Conservation (phyloP, 2,797 vertebrate species). For the Poecilia wingei region DNA sequence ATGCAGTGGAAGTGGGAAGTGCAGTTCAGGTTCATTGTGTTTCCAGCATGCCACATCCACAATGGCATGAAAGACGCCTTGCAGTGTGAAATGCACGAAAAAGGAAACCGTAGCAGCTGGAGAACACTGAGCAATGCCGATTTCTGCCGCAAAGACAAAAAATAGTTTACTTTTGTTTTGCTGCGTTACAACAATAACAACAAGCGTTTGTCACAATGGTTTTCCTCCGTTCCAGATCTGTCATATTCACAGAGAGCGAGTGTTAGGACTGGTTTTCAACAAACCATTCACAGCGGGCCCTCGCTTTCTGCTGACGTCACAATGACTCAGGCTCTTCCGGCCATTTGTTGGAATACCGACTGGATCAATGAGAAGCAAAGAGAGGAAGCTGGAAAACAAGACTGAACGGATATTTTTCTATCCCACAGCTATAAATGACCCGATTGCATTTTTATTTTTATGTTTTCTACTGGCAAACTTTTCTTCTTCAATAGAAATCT, state of each 20-base stretch:
- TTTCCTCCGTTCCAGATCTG: constrained; percentile 35
- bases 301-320: constrained; percentile 37
- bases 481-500: background rate
- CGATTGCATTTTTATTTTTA: background rate
- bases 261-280: constrained; percentile 35
- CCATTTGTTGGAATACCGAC: constrained; percentile 48
- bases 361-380: constrained; percentile 52
- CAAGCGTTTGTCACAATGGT: constrained; percentile 42
- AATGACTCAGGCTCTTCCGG: constrained; percentile 36
- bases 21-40: constrained; percentile 66
- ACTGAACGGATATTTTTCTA: constrained; percentile 28
- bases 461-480: background rate
- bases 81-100: constrained; percentile 32
- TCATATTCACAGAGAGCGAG: constrained; percentile 28
- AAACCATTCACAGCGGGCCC: constrained; percentile 35
- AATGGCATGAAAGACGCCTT: constrained; percentile 72
- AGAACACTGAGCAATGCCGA: constrained; percentile 28
- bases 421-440: constrained; percentile 30
- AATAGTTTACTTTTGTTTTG: constrained; percentile 44
- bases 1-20: constrained; percentile 56
- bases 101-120: constrained; percentile 68
- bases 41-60: constrained; percentile 63
- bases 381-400: constrained; percentile 23
- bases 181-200: constrained; percentile 59
- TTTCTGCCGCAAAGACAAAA: constrained; percentile 55